Evolutionary conservation across 2,888 invertebrate genomes (phyloP).

Genomic region (Agrotis puta): DNA sequence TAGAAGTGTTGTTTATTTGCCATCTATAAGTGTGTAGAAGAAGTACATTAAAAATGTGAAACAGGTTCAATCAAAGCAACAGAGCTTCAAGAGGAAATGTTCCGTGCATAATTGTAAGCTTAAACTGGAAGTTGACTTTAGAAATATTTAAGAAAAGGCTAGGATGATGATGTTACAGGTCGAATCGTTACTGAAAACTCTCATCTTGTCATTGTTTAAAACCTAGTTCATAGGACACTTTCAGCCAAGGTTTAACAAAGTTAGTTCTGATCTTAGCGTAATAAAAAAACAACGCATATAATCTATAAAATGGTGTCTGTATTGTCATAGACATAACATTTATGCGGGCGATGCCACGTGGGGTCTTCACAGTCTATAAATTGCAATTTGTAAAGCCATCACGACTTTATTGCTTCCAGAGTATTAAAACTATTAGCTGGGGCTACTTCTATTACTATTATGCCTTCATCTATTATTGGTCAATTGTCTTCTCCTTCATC

Average conservation of each 20-base stretch:
- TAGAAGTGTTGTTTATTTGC: background rate
- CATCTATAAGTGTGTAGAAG: too few species aligned
- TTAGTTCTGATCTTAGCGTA: background rate
- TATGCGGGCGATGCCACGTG: constrained; percentile 50
- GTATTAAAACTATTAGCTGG: constrained; percentile 3
- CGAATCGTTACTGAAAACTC: background rate
- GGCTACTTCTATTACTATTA: background rate
- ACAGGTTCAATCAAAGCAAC: background rate
- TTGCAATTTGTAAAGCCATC: constrained; percentile 44
- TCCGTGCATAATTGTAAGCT: background rate
- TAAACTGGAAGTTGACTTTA: background rate
- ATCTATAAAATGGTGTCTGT: constrained; percentile 4
- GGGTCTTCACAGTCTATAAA: constrained; percentile 50
- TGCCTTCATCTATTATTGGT: constrained; percentile 2
- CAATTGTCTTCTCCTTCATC: background rate
- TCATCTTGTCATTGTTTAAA: background rate
- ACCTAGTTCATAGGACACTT: background rate
- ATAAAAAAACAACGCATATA: constrained; percentile 11
- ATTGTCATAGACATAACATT: constrained; percentile 29
- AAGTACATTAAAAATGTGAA: background rate
- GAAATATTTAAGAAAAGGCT: background rate
- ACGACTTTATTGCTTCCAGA: constrained; percentile 26
- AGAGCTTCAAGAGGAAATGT: background rate
- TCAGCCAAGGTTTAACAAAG: background rate
- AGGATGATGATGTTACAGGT: background rate